Percentiles rank a stretch among this genome's conserved stretches.
Evolutionary conservation across 2,113 vertebrate species (phyloP).

Genomic region (Galemys pyrenaicus): DNA sequence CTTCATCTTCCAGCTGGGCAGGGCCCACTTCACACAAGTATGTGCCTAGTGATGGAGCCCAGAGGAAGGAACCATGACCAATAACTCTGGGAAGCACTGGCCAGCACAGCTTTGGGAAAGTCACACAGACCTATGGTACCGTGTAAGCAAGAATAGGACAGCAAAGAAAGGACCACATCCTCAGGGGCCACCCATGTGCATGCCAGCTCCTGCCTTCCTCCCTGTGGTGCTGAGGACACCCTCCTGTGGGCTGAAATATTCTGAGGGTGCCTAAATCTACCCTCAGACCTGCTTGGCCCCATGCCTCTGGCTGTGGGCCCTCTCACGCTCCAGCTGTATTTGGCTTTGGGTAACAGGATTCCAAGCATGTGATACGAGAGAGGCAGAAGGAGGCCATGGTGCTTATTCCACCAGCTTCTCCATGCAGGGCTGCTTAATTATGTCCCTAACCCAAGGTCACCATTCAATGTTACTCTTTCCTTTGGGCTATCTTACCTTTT

Average conservation of each 20-base stretch:
- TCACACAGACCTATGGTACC: background rate
- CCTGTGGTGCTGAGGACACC: background rate
- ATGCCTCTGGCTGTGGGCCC: too few species aligned
- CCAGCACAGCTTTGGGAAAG: background rate
- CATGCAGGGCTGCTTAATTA: too few species aligned
- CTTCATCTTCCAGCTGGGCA: fast-evolving
- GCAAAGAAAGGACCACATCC: fast-evolving
- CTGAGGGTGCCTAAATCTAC: too few species aligned
- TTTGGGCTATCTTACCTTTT: background rate
- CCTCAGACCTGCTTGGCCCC: background rate
- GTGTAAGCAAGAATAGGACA: fast-evolving
- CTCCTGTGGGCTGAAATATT: background rate
- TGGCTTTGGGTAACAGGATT: background rate
- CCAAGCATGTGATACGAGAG: background rate
- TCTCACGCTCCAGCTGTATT: background rate
- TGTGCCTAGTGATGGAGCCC: background rate
- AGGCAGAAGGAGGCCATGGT: background rate
- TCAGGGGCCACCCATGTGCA: fast-evolving
- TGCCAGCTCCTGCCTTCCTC: background rate
- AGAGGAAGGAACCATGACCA: fast-evolving
- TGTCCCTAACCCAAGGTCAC: background rate
- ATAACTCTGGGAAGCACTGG: fast-evolving
- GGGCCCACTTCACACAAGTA: background rate
- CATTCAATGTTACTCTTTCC: background rate
- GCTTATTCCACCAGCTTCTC: background rate